Evolutionary conservation across 2,888 invertebrate species (phyloP), one percentile per base, ranked within the genome.

Genomic region (Temnothorax rugatulus): DNA sequence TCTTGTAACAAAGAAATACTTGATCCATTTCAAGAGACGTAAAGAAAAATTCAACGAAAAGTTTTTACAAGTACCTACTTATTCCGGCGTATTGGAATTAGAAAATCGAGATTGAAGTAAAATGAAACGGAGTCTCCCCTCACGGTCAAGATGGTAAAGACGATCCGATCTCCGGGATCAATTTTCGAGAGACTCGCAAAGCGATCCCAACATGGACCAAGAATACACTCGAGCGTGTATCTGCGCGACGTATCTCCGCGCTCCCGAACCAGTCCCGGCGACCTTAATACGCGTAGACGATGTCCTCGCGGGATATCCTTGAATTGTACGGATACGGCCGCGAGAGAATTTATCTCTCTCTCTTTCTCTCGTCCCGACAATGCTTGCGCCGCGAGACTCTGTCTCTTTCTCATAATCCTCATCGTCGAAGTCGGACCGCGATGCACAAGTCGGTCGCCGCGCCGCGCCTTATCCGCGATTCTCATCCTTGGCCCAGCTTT

Each of bases 281-380:
- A 71, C 83, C 83, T 84, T 84, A 79, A 84, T 84, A 84, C 83
- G 64, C 69, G 54, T 71, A 57, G 83, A 85, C 85, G 85, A 77
- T 34, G 85, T 74, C 85, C 82, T 84, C 84, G 85, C 50, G 73
- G 81, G 73, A 73, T 66, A 83, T 85, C 85, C 85, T 83, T 83
- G 85, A 83, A 69, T 69, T 83, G 61, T 77, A 54, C 85, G 71
- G 66, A 71, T 66, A 81, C 44, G 64, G 59, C 63, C 41, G 59
- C 52, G 68, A 59, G 38, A 69, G 66, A 79, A 71, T 76, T 18
- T 75, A 13, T 25, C 57, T 9, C 34, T 18, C 9, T 15, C n/a
- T 73, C 54, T 29, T 11, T 57, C 38, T 73, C 11, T 25, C 41
- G 21, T 54, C n/a, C 4, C 69, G 38, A 21, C 75, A 63, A 63